These are phyloP conservation scores for Clistopyga incitator DNA, from an alignment of 2,888 invertebrate species.

Conservation along the genomic window DNA sequence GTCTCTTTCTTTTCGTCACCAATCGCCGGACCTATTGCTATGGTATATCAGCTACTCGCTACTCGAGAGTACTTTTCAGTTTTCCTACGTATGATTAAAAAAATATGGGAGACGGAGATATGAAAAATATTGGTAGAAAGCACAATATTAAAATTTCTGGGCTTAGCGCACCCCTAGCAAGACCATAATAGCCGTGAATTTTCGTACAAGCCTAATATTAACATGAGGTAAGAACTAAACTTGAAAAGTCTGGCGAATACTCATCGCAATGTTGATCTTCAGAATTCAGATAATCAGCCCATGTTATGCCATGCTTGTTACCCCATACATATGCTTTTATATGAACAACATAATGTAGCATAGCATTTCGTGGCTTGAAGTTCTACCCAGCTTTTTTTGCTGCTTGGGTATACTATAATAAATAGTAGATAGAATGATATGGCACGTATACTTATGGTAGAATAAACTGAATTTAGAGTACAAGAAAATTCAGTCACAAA, in stretches of 20 bases:
- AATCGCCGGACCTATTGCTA: constrained; percentile 20
- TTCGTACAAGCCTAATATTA: neutral
- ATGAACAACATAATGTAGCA: too few relatives aligned
- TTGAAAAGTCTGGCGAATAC: neutral
- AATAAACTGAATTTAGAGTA: too few relatives aligned
- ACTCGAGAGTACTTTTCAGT: constrained; percentile 20
- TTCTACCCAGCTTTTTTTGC: too few relatives aligned
- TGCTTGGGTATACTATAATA: too few relatives aligned
- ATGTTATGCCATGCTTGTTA: too few relatives aligned
- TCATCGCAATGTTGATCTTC: neutral
- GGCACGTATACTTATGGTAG: too few relatives aligned
- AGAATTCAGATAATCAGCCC: too few relatives aligned
- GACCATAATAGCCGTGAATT: neutral
- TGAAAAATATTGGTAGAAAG: neutral
- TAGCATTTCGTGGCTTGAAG: too few relatives aligned
- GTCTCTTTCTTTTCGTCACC: constrained; percentile 39
- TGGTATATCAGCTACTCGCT: constrained; percentile 25
- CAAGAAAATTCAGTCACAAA: too few relatives aligned
- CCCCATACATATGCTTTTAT: too few relatives aligned
- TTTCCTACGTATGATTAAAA: constrained; percentile 37
- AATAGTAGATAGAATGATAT: too few relatives aligned
- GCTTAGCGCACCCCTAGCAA: neutral
- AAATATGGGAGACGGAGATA: constrained; percentile 21
- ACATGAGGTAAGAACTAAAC: neutral
- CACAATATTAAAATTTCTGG: neutral